Conservation (phyloP, 2,797 vertebrate genomes). For the Rhabdophis nuchalis region DNA sequence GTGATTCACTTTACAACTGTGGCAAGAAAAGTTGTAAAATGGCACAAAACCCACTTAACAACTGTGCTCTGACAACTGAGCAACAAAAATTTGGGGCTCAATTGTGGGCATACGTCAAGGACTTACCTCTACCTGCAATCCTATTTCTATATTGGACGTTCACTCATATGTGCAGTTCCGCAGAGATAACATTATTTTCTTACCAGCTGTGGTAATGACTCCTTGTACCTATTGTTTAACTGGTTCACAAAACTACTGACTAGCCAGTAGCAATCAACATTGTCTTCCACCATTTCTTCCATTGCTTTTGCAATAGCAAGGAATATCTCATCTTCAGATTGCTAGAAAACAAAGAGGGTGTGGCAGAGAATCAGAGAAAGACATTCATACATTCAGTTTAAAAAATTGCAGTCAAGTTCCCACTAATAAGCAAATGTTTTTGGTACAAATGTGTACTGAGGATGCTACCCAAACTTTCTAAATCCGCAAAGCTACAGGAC, state of each 20-base stretch:
- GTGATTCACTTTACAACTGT: not conserved
- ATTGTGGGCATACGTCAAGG: not conserved
- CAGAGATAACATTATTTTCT: constrained; percentile 33
- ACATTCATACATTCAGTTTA: not conserved
- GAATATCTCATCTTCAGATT: constrained; percentile 85
- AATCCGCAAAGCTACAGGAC: not conserved
- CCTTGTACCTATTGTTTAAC: constrained; percentile 87
- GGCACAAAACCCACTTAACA: not conserved
- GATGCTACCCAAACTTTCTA: not conserved
- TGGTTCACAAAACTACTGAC: constrained; percentile 89
- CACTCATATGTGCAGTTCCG: too few relatives aligned
- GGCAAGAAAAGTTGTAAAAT: not conserved
- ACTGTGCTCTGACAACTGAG: not conserved
- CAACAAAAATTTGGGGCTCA: not conserved
- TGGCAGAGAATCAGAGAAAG: not conserved
- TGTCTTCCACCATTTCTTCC: constrained; percentile 91
- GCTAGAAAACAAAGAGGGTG: constrained; percentile 68
- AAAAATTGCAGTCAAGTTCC: not conserved
- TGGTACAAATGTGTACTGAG: not conserved
- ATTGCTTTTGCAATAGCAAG: constrained; percentile 87
- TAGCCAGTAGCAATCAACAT: constrained; percentile 92
- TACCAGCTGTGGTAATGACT: constrained; percentile 88
- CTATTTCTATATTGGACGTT: not conserved
- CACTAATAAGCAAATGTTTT: not conserved
- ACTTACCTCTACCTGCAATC: not conserved